A percentile compares a stretch with the other conserved stretches of the same genome.
phyloP scores from a whole-genome alignment of 1,140 invertebrate genomes.

The Hylaeus anthracinus region DNA sequence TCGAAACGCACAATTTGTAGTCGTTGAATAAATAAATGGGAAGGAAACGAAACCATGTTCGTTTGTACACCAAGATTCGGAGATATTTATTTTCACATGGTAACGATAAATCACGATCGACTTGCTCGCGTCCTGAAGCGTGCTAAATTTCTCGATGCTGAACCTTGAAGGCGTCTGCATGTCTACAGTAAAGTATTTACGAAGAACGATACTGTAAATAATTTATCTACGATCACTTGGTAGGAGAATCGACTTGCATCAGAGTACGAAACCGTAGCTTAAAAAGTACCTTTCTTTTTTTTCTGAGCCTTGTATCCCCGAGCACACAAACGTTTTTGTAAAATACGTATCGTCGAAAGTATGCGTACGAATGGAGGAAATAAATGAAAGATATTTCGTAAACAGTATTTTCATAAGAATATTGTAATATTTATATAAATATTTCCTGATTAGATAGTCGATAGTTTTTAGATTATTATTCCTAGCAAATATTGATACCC shows the following conservation, averaged over 20 bases:
- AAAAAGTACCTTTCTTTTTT: not conserved
- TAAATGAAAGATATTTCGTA: not conserved
- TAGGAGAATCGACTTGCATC: constrained; percentile 35
- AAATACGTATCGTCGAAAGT: not conserved
- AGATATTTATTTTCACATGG: not conserved
- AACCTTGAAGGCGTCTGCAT: constrained; percentile 36
- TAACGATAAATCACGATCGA: constrained; percentile 32
- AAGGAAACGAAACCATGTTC: not conserved
- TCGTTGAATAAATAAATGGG: not conserved
- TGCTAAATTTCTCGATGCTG: constrained; percentile 11
- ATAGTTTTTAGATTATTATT: constrained; percentile 43
- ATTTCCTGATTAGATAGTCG: constrained; percentile 23
- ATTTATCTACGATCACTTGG: constrained; percentile 30
- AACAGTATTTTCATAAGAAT: constrained; percentile 20
- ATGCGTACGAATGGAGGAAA: constrained; percentile 2
- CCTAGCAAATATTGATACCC: constrained; percentile 13
- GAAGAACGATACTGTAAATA: constrained; percentile 26
- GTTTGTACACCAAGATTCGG: not conserved
- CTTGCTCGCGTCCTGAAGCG: not conserved
- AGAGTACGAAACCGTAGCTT: constrained; percentile 25
- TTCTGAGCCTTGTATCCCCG: constrained; percentile 3
- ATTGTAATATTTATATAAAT: constrained; percentile 6
- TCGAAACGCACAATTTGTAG: not conserved
- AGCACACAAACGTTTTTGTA: constrained; percentile 14
- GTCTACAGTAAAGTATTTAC: constrained; percentile 42